A percentile compares a stretch with the other conserved stretches of the same genome.
phyloP scores from a whole-genome alignment of 2,797 vertebrate species.

The Myioborus melanocephalus region DNA sequence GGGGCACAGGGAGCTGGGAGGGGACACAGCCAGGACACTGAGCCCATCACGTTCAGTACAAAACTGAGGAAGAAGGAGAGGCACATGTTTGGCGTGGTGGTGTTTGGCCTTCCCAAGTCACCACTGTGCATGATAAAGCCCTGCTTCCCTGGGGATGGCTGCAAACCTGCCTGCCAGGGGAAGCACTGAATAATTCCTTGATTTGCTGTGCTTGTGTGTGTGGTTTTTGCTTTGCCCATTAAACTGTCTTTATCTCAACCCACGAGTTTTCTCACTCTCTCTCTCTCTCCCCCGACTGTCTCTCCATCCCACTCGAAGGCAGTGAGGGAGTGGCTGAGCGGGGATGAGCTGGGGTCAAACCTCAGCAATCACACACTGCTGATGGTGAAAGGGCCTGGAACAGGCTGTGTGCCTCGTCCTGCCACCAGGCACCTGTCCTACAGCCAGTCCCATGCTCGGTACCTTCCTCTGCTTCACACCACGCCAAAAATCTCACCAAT shows the following conservation, averaged over 20 bases:
- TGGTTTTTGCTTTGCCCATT: neutral
- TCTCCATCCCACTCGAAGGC: neutral
- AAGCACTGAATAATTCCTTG: neutral
- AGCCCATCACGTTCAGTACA: neutral
- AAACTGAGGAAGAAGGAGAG: neutral
- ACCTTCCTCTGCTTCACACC: neutral
- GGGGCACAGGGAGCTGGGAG: neutral
- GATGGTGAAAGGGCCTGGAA: neutral
- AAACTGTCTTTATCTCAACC: neutral
- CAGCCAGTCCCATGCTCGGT: neutral
- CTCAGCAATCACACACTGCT: neutral
- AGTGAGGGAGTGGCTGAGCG: neutral
- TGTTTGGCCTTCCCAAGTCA: neutral
- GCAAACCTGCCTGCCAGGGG: neutral
- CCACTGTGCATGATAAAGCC: accelerated
- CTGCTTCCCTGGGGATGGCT: neutral
- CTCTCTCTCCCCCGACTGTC: neutral
- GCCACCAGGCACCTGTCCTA: neutral
- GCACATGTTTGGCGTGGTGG: neutral
- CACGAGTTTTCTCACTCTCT: neutral
- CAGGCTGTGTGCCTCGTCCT: neutral
- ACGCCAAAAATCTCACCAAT: neutral
- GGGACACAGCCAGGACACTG: neutral
- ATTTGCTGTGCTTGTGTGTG: neutral
- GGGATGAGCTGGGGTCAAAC: neutral